Conservation (phyloP, 2,797 vertebrate species). For the Etheostoma perlongum region DNA sequence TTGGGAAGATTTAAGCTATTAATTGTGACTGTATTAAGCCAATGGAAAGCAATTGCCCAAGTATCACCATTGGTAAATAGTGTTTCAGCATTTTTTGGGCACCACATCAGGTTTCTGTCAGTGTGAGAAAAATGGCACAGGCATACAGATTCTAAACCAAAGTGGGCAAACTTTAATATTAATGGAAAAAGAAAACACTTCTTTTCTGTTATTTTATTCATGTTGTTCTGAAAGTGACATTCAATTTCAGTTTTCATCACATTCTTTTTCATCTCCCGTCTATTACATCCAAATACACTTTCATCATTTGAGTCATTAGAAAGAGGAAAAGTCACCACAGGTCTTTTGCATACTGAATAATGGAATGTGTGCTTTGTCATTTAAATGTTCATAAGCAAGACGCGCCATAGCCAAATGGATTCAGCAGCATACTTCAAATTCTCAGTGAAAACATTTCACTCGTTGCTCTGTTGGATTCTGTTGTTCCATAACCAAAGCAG, state of each 20-base stretch:
- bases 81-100: background rate
- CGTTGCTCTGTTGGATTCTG: constrained; percentile 14
- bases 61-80: background rate
- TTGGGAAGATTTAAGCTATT: background rate
- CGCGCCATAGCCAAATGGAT: constrained; percentile 45
- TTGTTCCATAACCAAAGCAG: constrained; percentile 37
- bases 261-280: constrained; percentile 60
- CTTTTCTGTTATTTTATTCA: constrained; percentile 22
- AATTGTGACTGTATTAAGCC: background rate
- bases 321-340: constrained; percentile 74
- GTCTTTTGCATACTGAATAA: constrained; percentile 72
- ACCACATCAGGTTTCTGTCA: background rate
- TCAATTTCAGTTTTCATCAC: constrained; percentile 54
- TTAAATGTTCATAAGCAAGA: constrained; percentile 72
- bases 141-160: background rate
- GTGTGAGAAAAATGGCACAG: background rate
- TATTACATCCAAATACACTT: constrained; percentile 67
- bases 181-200: constrained; percentile 16
- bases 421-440: constrained; percentile 46
- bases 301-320: constrained; percentile 77
- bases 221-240: constrained; percentile 53
- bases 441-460: constrained; percentile 36
- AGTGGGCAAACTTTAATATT: constrained; percentile 24
- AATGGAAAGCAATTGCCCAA: background rate
- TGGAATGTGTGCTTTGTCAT: constrained; percentile 63